Conservation (phyloP, 2,888 invertebrate species). For the Parapristionchus giblindavisi region DNA sequence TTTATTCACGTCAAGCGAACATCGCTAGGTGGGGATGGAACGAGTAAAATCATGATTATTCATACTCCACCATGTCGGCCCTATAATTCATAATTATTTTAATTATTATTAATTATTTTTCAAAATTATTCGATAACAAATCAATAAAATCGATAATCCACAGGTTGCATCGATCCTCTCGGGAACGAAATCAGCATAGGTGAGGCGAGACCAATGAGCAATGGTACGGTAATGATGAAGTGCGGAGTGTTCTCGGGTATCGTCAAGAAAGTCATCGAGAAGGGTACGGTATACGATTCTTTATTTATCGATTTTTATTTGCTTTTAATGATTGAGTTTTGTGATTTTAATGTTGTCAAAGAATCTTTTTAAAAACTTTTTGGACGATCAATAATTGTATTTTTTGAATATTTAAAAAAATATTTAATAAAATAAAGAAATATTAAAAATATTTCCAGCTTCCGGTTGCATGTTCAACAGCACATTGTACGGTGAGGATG, state of each 20-base stretch:
- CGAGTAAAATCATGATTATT: too few relatives aligned
- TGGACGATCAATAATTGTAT: not conserved
- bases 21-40: too few relatives aligned
- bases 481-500: conserved; percentile 51
- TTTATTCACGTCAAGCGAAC: too few relatives aligned
- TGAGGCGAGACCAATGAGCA: conserved; percentile 47
- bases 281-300: conserved; percentile 38
- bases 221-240: conserved; percentile 54
- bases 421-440: too few relatives aligned
- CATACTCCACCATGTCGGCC: too few relatives aligned
- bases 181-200: conserved; percentile 51
- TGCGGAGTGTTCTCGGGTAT: conserved; percentile 53
- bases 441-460: conserved; percentile 43
- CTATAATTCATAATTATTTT: too few relatives aligned
- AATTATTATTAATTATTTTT: too few relatives aligned
- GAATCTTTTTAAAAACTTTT: too few relatives aligned
- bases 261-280: conserved; percentile 52
- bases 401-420: not conserved
- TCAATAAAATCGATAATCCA: too few relatives aligned
- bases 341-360: too few relatives aligned
- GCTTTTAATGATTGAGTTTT: too few relatives aligned
- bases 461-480: conserved; percentile 57
- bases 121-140: too few relatives aligned
- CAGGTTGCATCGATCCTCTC: conserved; percentile 52
- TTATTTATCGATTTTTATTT: not conserved